Base-by-base conservation (phyloP, 2,888 invertebrate species). In the Drosophila limbata region DNA sequence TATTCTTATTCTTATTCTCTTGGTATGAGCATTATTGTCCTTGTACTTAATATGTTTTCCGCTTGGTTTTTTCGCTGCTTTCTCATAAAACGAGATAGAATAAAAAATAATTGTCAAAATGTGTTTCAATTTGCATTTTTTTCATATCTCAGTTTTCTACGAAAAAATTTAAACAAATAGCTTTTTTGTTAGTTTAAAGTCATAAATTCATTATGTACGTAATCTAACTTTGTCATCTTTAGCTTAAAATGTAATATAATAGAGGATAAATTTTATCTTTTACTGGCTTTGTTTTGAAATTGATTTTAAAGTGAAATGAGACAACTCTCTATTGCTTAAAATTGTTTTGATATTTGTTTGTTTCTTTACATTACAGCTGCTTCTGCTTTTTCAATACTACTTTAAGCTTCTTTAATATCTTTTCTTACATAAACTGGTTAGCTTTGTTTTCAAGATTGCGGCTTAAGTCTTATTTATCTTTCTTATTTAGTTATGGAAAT, bases 21-120 rank as follows among this genome's bases (percentile, higher is more conserved):
- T 10, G 2, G 9, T 17, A 47, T 17, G 19, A 51, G 37, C 44
- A 52, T 62, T 66, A 55, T 73, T 73, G 51, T 62, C 33, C 51
- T 62, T 61, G 45, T 39, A 31, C 57, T 63, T 64, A 67, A 71
- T 76, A 33, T 61, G 42, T 60, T 71, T 50, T 64, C 31, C 11
- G 19, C 15, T 44, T 3, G 42, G 42, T 33, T 44, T 44, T 44
- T 21, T 35, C 55, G 4, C n/a, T 10, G 21, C 25, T 52, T 8
- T 2, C 5, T 55, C 37, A n/a, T 42, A 37, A 52, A 47, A n/a
- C 25, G 42, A 1, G 6, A 19, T 57, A 31, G 56, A 9, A 19
- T 37, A 21, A 53, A 11, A 62, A 33, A 44, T 44, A 53, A 45
- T 66, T 67, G 59, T 44, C 35, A 37, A 56, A 55, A 28, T 31